Base-by-base conservation (phyloP, 1,140 invertebrate species). In the Periplaneta americana region DNA sequence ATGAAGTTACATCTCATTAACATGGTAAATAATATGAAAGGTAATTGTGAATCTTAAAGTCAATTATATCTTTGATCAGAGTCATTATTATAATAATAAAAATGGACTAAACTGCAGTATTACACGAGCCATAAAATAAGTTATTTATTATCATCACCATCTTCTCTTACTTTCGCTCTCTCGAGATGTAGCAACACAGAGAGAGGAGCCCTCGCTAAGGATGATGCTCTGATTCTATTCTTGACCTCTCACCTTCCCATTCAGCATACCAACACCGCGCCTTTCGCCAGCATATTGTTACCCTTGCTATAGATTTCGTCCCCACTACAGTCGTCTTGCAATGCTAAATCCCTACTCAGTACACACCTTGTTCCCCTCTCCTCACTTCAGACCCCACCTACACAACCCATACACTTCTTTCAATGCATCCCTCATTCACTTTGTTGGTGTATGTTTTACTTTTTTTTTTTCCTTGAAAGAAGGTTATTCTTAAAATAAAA, bases 171-270 rank as follows among this genome's bases (percentile, higher is more conserved):
- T 66, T 66, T 66, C 48, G 48, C n/a, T 66, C 22, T 28, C 2
- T 28, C 6, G 28, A 66, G 48, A 28, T 66, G 48, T 28, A n/a
- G 48, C 48, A 66, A 66, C 5, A 66, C 5, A 66, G 48, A 66
- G 48, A 66, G 48, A 28, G 48, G 48, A 66, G 11, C 22, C 13
- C 9, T n/a, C 28, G 28, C 5, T n/a, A n/a, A n/a, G 34, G 28
- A 32, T 17, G 77, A 78, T 78, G 77, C 77, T 78, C 77, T 78
- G 77, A 18, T 37, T 78, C 34, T 48, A 37, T 78, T 78, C 77
- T 32, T 78, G 77, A 78, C 77, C 77, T 78, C 39, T 78, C 34
- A 78, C 33, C 77, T 78, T 8, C 13, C n/a, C 48, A 28, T 2
- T 66, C 22, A 66, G 13, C 5, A 66, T 66, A 66, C 1, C 48